Evolutionary conservation across 2,797 vertebrate species (phyloP).

Genomic region (Anabacerthia variegaticeps): DNA sequence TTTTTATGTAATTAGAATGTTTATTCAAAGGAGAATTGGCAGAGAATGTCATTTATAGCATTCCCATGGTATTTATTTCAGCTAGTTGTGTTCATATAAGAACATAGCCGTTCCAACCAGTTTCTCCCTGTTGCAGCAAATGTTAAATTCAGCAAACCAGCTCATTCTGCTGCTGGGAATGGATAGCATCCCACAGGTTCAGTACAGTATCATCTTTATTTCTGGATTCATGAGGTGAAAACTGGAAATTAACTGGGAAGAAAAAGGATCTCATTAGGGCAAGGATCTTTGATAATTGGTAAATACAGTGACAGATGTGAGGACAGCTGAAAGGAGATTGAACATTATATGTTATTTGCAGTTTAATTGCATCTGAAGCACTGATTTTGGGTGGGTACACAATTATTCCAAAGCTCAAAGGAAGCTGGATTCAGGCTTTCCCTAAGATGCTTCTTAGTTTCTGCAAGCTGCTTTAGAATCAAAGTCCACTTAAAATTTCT

Average conservation of each 20-base stretch:
- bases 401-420: background rate
- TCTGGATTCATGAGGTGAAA: background rate
- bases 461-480: background rate
- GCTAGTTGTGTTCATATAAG: background rate
- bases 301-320: background rate
- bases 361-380: background rate
- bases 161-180: background rate
- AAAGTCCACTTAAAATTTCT: background rate
- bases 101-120: background rate
- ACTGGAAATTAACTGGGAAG: background rate
- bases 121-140: background rate
- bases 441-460: background rate
- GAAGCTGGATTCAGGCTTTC: background rate
- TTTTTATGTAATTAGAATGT: background rate
- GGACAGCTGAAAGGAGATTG: background rate
- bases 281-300: background rate
- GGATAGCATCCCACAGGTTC: background rate
- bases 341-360: background rate
- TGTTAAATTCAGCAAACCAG: background rate
- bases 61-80: slow-evolving; percentile 7
- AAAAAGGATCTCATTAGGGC: background rate
- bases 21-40: background rate
- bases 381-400: background rate
- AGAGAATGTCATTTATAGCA: background rate
- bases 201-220: background rate